phyloP scores from a whole-genome alignment of 2,113 vertebrate genomes.

The Crocuta crocuta region DNA sequence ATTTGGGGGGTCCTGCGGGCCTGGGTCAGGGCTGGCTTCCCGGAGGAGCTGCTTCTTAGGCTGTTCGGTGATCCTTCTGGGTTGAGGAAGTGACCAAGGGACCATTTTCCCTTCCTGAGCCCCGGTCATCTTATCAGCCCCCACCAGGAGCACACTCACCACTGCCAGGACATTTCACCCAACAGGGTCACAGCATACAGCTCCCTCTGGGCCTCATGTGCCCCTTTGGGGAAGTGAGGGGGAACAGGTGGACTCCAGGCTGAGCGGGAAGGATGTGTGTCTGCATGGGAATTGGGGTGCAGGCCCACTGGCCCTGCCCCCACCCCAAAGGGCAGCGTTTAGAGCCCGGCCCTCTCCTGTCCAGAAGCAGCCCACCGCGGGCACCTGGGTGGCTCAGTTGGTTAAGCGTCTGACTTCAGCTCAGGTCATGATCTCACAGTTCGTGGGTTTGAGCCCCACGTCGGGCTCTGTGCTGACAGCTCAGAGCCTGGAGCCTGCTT shows the following conservation, averaged over 20 bases:
- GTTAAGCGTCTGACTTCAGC: too few relatives aligned
- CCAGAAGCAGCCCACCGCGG: neutral
- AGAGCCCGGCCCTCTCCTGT: neutral
- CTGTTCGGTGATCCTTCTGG: neutral
- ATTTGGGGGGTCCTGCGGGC: neutral
- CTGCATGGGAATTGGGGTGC: neutral
- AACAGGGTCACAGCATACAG: neutral
- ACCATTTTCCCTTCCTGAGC: neutral
- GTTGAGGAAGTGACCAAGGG: neutral
- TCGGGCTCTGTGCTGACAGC: too few relatives aligned
- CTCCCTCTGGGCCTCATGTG: neutral
- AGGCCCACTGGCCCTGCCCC: neutral
- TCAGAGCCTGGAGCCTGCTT: too few relatives aligned
- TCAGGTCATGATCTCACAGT: too few relatives aligned
- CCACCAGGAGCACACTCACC: neutral
- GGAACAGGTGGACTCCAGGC: neutral
- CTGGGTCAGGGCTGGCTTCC: neutral
- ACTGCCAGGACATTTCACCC: neutral
- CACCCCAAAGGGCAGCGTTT: neutral
- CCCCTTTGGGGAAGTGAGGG: neutral
- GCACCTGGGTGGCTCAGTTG: too few relatives aligned
- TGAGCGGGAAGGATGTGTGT: neutral
- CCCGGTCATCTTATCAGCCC: neutral
- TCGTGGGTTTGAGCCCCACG: too few relatives aligned
- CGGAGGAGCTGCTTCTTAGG: neutral